Evolutionary conservation across 2,888 invertebrate genomes (phyloP).

Genomic region (Dolomedes plantarius): DNA sequence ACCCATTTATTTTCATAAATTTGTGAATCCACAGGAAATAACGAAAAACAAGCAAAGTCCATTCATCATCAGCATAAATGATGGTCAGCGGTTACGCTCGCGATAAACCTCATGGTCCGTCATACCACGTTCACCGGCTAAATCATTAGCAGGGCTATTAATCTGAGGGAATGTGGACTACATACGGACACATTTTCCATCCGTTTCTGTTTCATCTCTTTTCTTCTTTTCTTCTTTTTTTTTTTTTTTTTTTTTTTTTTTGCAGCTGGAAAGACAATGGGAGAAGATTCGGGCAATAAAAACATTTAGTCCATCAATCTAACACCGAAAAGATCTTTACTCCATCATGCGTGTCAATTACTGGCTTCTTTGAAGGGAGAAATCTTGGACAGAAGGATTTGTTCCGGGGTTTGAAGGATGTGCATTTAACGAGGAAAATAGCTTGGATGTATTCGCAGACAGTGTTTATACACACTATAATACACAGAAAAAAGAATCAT

Average conservation of each 20-base stretch:
- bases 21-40: too few relatives aligned
- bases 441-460: too few relatives aligned
- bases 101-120: constrained; percentile 35
- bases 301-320: constrained; percentile 25
- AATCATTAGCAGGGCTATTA: constrained; percentile 42
- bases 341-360: constrained; percentile 22
- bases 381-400: too few relatives aligned
- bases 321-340: not conserved
- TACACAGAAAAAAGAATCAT: too few relatives aligned
- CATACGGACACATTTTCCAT: not conserved
- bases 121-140: constrained; percentile 35
- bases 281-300: constrained; percentile 22
- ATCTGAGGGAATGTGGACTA: not conserved
- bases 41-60: not conserved
- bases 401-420: too few relatives aligned
- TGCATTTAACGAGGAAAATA: too few relatives aligned
- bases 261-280: not conserved
- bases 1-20: too few relatives aligned
- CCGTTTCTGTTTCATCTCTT: not conserved
- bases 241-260: too few relatives aligned
- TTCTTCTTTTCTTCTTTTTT: too few relatives aligned
- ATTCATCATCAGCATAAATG: not conserved
- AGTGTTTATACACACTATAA: too few relatives aligned
- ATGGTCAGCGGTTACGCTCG: not conserved
- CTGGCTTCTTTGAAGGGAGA: constrained; percentile 30